Evolutionary conservation across 2,888 invertebrate species (phyloP).

Genomic region (Serrognathus titanus): DNA sequence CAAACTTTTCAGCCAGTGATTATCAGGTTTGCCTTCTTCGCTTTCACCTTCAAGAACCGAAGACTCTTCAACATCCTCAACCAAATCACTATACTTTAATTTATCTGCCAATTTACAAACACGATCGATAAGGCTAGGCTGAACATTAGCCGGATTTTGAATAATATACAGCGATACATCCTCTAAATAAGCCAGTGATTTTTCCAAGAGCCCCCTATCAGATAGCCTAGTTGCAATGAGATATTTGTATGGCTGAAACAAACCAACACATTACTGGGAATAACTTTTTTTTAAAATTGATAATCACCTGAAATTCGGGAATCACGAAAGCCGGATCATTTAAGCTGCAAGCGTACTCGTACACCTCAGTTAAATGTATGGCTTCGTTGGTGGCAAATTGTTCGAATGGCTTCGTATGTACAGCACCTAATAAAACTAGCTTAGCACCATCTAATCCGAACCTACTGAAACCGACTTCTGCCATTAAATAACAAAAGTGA

Average conservation of each 20-base stretch:
- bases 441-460: constrained; percentile 57
- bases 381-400: constrained; percentile 78
- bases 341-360: constrained; percentile 86
- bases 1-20: constrained; percentile 58
- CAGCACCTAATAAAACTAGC: constrained; percentile 76
- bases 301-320: constrained; percentile 66
- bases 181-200: constrained; percentile 82
- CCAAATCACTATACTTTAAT: constrained; percentile 46
- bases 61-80: constrained; percentile 33
- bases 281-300: neutral
- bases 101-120: constrained; percentile 50
- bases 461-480: constrained; percentile 59
- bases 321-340: constrained; percentile 71
- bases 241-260: constrained; percentile 75
- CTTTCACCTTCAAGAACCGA: constrained; percentile 37
- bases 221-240: constrained; percentile 73
- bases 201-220: constrained; percentile 74
- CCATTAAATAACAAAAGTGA: constrained; percentile 94
- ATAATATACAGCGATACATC: constrained; percentile 68
- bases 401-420: constrained; percentile 60
- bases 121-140: constrained; percentile 53
- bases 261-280: constrained; percentile 1
- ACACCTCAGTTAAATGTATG: constrained; percentile 92
- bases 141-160: constrained; percentile 54
- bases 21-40: constrained; percentile 48